Conservation (phyloP, 1,140 invertebrate genomes). For the Pomacea maculata region DNA sequence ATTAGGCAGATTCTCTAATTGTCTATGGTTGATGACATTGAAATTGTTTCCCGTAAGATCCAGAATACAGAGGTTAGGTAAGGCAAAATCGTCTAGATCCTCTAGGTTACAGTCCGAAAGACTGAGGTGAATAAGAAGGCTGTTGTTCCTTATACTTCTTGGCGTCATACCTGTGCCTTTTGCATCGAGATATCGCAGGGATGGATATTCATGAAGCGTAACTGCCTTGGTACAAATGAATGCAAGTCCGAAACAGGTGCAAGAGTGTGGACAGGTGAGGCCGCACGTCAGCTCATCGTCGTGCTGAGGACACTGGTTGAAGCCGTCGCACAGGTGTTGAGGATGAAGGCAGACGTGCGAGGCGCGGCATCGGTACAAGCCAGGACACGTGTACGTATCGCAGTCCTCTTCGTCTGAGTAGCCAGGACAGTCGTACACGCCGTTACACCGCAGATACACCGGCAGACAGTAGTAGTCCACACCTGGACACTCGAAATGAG, state of each 20-base stretch:
- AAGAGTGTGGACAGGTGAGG: slow-evolving; percentile 3
- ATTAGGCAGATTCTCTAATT: neutral
- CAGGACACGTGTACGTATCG: slow-evolving; percentile 17
- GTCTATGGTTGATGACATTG: neutral
- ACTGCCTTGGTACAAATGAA: neutral
- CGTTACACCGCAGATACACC: slow-evolving; percentile 10
- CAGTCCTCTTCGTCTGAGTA: slow-evolving; percentile 4
- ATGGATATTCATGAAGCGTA: neutral
- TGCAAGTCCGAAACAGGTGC: slow-evolving; percentile 11
- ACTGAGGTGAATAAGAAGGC: slow-evolving; percentile 5
- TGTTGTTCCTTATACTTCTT: neutral
- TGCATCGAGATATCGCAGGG: slow-evolving; percentile 7
- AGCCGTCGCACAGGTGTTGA: slow-evolving; percentile 22
- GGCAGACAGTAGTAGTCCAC: slow-evolving; percentile 12
- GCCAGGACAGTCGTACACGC: slow-evolving; percentile 11
- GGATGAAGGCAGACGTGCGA: slow-evolving; percentile 13
- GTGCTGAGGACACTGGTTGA: slow-evolving; percentile 3
- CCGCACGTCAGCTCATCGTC: slow-evolving; percentile 23
- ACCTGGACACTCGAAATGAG: slow-evolving; percentile 12
- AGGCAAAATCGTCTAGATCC: neutral
- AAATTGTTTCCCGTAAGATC: neutral
- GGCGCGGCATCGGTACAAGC: slow-evolving; percentile 7
- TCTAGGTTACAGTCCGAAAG: neutral
- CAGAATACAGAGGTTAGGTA: slow-evolving; percentile 6
- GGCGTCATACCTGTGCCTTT: neutral